phyloP scores from a whole-genome alignment of 2,113 vertebrate genomes.

The Propithecus coquereli region DNA sequence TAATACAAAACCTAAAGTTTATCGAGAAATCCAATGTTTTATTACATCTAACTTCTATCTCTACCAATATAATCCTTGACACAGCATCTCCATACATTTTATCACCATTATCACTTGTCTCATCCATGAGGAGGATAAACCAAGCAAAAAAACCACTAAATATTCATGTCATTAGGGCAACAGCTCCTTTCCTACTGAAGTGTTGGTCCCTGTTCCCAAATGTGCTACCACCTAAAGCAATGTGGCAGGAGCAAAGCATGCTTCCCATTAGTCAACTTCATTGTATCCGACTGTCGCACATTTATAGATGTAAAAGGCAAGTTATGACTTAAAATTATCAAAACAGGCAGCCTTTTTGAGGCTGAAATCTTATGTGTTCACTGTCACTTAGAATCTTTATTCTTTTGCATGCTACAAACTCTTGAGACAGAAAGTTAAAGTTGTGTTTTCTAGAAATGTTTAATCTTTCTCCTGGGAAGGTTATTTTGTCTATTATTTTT shows the following conservation, averaged over 20 bases:
- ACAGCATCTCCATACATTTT: not conserved
- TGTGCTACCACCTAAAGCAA: not conserved
- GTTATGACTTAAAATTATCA: not conserved
- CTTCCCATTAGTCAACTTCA: rapidly evolving
- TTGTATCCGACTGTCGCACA: rapidly evolving
- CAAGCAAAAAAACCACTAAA: not conserved
- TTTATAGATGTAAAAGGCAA: rapidly evolving
- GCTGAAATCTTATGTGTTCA: rapidly evolving
- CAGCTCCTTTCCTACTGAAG: not conserved
- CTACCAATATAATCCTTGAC: rapidly evolving
- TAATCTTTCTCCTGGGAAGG: not conserved
- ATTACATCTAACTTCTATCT: rapidly evolving
- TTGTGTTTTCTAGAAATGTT: not conserved
- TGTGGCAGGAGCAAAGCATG: rapidly evolving
- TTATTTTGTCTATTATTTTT: rapidly evolving
- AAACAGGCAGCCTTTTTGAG: not conserved
- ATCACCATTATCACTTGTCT: rapidly evolving
- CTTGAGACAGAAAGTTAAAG: not conserved
- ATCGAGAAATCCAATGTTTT: not conserved
- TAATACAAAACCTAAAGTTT: not conserved
- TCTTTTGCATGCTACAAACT: rapidly evolving
- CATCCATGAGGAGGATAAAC: not conserved
- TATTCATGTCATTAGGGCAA: rapidly evolving
- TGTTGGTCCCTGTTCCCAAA: not conserved
- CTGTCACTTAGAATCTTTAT: no score